Conservation (phyloP, 2,797 vertebrate species). For the Lophotriccus pileatus region DNA sequence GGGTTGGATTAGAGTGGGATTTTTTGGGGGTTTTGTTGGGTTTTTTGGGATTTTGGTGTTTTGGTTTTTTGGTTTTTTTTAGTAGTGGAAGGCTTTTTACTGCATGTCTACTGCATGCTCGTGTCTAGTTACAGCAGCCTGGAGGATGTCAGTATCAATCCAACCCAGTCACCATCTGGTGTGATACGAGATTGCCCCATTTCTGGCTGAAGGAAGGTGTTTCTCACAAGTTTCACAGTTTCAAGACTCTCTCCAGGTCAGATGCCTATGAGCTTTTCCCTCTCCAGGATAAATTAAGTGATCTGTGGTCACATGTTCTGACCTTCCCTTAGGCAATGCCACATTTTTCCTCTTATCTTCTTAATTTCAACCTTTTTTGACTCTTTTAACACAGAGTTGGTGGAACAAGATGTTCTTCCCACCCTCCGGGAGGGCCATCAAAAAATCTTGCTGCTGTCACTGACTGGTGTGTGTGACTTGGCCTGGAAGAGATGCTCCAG, state of each 20-base stretch:
- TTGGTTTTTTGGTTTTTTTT: not conserved
- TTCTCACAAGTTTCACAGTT: not conserved
- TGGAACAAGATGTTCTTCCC: not conserved
- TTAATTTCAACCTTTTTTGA: not conserved
- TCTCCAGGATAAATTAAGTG: not conserved
- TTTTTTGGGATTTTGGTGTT: too few species aligned
- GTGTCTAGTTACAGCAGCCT: not conserved
- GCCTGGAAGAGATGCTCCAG: not conserved
- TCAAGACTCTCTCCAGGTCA: not conserved
- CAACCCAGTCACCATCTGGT: not conserved
- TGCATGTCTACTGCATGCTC: not conserved
- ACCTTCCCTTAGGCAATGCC: not conserved
- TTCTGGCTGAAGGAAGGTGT: not conserved
- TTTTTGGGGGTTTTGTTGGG: not conserved
- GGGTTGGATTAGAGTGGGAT: not conserved
- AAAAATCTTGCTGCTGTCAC: not conserved
- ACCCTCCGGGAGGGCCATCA: not conserved
- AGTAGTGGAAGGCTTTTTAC: not conserved
- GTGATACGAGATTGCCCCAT: not conserved
- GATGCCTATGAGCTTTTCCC: not conserved
- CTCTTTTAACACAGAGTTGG: not conserved
- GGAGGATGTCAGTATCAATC: not conserved
- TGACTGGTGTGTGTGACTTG: accelerated
- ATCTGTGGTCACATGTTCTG: not conserved
- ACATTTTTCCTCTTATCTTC: not conserved